Evolutionary conservation across 1,140 invertebrate genomes (phyloP).

Genomic region (Trichonephila inaurata): DNA sequence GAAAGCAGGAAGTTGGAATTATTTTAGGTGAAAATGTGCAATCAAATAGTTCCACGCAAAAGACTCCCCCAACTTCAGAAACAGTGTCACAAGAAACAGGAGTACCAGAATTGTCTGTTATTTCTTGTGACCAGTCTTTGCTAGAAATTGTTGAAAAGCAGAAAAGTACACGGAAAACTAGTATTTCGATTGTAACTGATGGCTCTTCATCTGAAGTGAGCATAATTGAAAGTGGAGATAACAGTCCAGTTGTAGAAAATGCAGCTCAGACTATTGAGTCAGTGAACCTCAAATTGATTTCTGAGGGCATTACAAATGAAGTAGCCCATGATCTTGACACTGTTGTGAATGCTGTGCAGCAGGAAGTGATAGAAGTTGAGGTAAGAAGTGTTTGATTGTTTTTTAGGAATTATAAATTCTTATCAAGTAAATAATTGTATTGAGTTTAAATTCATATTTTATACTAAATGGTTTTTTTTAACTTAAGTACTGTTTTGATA

Average conservation of each 20-base stretch:
- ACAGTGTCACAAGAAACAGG: slow-evolving; percentile 74
- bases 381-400: not conserved
- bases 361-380: not conserved
- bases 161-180: not conserved
- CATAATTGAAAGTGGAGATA: slow-evolving; percentile 66
- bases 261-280: slow-evolving; percentile 10
- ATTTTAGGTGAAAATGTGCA: slow-evolving; percentile 8
- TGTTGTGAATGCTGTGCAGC: not conserved
- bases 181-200: slow-evolving; percentile 6
- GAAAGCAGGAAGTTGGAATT: not conserved
- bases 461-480: too few relatives aligned
- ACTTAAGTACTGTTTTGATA: too few relatives aligned
- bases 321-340: not conserved
- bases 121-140: not conserved
- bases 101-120: slow-evolving; percentile 62
- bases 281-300: slow-evolving; percentile 31
- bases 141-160: slow-evolving; percentile 1
- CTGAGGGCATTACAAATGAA: not conserved
- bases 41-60: too few relatives aligned
- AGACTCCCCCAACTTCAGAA: slow-evolving; percentile 31
- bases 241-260: slow-evolving; percentile 55
- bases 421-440: too few relatives aligned
- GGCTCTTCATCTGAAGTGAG: slow-evolving; percentile 71
- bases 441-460: too few relatives aligned
- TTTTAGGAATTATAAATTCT: not conserved